A percentile compares a stretch with the other conserved stretches of the same genome.
Conservation (phyloP, 2,888 invertebrate species). For the Monoplex corrugatus region DNA sequence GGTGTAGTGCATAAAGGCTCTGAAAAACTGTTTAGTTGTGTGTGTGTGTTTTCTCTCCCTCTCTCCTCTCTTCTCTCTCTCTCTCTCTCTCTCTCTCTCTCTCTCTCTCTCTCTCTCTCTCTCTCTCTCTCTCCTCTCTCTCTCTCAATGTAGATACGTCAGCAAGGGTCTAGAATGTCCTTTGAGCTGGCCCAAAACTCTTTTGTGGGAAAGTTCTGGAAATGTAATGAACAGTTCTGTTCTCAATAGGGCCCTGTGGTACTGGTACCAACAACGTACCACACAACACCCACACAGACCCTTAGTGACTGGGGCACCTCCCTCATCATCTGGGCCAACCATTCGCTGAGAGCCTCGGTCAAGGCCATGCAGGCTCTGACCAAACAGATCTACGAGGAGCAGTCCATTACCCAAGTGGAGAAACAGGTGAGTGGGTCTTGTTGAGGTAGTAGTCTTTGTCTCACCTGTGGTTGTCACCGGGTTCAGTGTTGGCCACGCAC, state of each 20-base stretch:
- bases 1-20: too few relatives aligned
- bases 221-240: too few relatives aligned
- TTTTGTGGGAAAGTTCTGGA: too few relatives aligned
- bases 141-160: too few relatives aligned
- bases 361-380: slow-evolving; percentile 81
- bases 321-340: slow-evolving; percentile 83
- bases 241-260: slow-evolving; percentile 81
- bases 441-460: too few relatives aligned
- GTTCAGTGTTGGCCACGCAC: too few relatives aligned
- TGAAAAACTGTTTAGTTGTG: too few relatives aligned
- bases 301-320: slow-evolving; percentile 81
- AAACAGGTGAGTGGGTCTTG: slow-evolving; percentile 71
- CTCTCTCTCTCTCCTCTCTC: too few relatives aligned
- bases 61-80: neutral
- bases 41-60: neutral
- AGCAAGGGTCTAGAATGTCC: too few relatives aligned
- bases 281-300: slow-evolving; percentile 79
- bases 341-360: slow-evolving; percentile 81
- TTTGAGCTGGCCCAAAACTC: too few relatives aligned
- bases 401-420: slow-evolving; percentile 79
- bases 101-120: too few relatives aligned
- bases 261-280: slow-evolving; percentile 83
- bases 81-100: neutral
- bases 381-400: slow-evolving; percentile 78
- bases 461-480: too few relatives aligned